These are phyloP conservation scores for Chesias legatella DNA, from an alignment of 2,888 invertebrate species.

Conservation along the genomic window DNA sequence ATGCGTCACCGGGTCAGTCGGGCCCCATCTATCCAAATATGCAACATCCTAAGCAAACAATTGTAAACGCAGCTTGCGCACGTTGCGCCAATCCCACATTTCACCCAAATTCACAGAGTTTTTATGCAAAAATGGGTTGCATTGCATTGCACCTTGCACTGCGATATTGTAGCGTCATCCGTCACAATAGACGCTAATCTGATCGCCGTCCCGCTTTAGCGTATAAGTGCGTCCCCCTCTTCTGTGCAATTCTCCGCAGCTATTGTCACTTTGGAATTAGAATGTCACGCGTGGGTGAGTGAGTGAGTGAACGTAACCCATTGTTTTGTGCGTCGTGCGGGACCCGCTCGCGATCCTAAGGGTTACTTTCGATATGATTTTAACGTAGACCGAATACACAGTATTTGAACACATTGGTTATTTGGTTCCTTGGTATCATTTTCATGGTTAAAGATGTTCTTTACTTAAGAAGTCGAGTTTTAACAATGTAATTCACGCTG, in stretches of 20 bases:
- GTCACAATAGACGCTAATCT: slow-evolving; percentile 65
- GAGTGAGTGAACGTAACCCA: slow-evolving; percentile 68
- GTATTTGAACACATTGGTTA: no score
- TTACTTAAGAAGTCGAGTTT: no score
- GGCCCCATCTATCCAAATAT: slow-evolving; percentile 44
- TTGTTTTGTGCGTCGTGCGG: slow-evolving; percentile 52
- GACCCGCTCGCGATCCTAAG: slow-evolving; percentile 48
- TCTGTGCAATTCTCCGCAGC: slow-evolving; percentile 60
- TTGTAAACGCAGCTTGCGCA: slow-evolving; percentile 59
- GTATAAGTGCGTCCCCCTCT: slow-evolving; percentile 46
- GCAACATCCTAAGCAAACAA: slow-evolving; percentile 72
- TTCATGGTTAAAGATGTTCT: no score
- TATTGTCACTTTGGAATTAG: slow-evolving; percentile 70
- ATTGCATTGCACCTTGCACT: slow-evolving; percentile 70
- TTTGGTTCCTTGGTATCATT: no score
- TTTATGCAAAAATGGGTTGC: slow-evolving; percentile 74
- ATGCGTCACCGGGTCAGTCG: slow-evolving; percentile 46
- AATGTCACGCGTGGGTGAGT: slow-evolving; percentile 76
- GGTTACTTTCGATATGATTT: slow-evolving; percentile 36
- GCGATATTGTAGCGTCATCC: slow-evolving; percentile 56
- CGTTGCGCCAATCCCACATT: slow-evolving; percentile 65
- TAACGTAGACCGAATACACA: not conserved
- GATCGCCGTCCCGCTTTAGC: slow-evolving; percentile 41
- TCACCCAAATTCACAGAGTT: slow-evolving; percentile 50
- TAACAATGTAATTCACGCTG: not conserved